phyloP scores from a whole-genome alignment of 2,113 vertebrate species.

The Alaudala cheleensis region DNA sequence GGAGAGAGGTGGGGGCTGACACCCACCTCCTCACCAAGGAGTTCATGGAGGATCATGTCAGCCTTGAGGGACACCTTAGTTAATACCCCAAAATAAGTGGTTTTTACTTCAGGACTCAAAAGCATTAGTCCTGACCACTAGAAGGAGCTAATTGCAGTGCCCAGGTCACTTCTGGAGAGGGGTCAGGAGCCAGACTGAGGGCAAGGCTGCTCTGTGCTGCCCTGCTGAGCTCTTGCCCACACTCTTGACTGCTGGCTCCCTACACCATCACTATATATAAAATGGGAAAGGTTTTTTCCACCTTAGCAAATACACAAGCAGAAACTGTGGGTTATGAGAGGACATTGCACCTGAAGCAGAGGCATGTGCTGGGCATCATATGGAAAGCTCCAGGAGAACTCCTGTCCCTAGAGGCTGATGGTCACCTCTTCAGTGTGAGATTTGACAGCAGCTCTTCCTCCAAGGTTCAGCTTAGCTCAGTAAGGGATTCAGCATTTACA shows the following conservation, averaged over 20 bases:
- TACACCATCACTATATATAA: neutral
- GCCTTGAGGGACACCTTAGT: neutral
- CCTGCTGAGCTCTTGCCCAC: neutral
- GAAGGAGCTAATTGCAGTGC: neutral
- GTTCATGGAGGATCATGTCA: neutral
- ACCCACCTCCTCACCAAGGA: neutral
- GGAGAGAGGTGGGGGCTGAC: neutral
- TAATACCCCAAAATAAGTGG: neutral
- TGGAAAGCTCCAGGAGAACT: neutral
- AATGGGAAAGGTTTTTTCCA: neutral
- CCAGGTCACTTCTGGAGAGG: neutral
- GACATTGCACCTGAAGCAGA: neutral
- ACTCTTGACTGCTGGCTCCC: neutral
- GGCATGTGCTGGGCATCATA: accelerated
- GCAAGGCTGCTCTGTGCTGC: neutral
- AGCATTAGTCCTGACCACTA: neutral
- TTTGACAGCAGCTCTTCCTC: neutral
- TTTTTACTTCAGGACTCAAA: neutral
- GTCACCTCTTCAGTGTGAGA: neutral
- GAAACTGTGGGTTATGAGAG: neutral
- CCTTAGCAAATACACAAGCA: neutral
- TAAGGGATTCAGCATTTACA: neutral
- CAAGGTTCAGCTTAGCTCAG: neutral
- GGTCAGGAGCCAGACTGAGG: neutral
- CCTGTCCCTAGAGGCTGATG: neutral